Base-by-base conservation (phyloP, 2,113 vertebrate species). In the Macaca mulatta region DNA sequence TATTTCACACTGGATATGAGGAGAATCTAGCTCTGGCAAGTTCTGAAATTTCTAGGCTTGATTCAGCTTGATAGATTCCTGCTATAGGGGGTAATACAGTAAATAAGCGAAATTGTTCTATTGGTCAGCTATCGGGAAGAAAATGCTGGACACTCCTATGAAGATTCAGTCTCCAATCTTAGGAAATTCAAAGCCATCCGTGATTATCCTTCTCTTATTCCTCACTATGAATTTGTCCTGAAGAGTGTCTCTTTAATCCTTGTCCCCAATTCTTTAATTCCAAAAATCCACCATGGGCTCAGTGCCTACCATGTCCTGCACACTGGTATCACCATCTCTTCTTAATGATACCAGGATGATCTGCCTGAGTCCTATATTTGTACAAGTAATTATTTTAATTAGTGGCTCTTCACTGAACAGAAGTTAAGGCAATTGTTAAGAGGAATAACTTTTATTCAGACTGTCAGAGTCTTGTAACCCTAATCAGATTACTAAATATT, bases 1-100 rank as follows among this genome's bases (percentile, higher is more conserved):
- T 32, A 43, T 23, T 70, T 96, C 32, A 75, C 25, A 88, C 16
- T 27, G 32, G 20, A 25, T 5, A 59, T 0, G 6, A 45, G 12
- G 5, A 50, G 12, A 10, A 45, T 2, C 30, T 4, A 67, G 27
- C n/a, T 57, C 11, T 78, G 38, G 5, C 32, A 74, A 14, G 9
- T 43, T 25, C 59, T 57, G 30, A 6, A 43, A 67, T 67, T 61
- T 55, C 61, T 27, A 32, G 69, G 45, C 6, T 88, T 55, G 52
- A 55, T 32, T 82, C 17, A 20, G 7, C 8, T 78, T 4, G 9
- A 40, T 12, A 22, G 18, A 35, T 43, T 72, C 30, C 23, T 32
- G 25, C 3, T 52, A n/a, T 8, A 14, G 11, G n/a, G 10, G 6
- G 0, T 0, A 27, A 22, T 7, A 13, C 0, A 50, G 18, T 52